A percentile compares a stretch with the other conserved stretches of the same genome.
Evolutionary conservation across 1,140 invertebrate genomes (phyloP).

Genomic region (Steinernema feltiae): DNA sequence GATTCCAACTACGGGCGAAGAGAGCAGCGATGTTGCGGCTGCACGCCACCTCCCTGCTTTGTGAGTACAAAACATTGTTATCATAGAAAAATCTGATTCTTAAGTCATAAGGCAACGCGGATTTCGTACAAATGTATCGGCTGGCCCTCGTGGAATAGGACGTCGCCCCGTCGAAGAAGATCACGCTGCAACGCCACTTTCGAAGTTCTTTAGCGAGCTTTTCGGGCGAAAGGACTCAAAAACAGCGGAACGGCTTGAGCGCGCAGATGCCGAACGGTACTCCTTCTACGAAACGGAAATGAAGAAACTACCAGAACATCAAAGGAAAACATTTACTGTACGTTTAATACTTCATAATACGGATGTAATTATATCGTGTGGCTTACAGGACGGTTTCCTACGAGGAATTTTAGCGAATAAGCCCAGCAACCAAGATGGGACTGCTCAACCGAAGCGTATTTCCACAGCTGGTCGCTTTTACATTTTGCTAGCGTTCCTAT

Average conservation of each 20-base stretch:
- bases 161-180: neutral
- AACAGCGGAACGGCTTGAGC: neutral
- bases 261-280: conserved; percentile 20
- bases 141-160: conserved; percentile 15
- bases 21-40: too few species aligned
- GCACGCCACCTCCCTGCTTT: too few species aligned
- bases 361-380: neutral
- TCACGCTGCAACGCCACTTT: neutral
- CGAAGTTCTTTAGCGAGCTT: conserved; percentile 16
- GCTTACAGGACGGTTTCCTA: conserved; percentile 40
- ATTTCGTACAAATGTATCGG: conserved; percentile 29
- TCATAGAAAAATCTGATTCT: conserved; percentile 19
- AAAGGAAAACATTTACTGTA: conserved; percentile 36
- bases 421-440: neutral
- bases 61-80: too few species aligned
- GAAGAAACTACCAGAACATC: conserved; percentile 37
- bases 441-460: conserved; percentile 19
- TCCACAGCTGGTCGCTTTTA: conserved; percentile 37
- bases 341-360: neutral
- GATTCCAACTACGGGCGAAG: too few species aligned
- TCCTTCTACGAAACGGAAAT: conserved; percentile 28
- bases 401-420: conserved; percentile 30
- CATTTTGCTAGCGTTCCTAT: conserved; percentile 33
- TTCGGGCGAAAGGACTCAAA: conserved; percentile 8
- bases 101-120: conserved; percentile 37